Base-by-base conservation (phyloP, 2,888 invertebrate genomes). In the Chesias legatella region DNA sequence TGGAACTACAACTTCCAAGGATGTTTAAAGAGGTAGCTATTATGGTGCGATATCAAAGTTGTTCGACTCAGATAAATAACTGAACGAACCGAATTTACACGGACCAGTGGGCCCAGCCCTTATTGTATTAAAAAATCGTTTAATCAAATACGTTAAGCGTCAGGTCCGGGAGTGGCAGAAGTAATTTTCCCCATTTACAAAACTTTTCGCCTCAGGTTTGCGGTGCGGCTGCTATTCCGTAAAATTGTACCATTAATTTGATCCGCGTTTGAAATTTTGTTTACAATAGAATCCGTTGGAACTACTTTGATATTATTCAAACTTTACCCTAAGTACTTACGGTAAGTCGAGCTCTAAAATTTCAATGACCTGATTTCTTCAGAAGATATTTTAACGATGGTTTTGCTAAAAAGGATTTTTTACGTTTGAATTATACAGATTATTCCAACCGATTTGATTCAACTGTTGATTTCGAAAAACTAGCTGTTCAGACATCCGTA, bases 241-340 rank as follows among this genome's bases (percentile, higher is more conserved):
- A 50, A 60, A 64, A 61, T 56, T 54, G 39, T 53, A 31, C 36
- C 50, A 47, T 51, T 55, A 62, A 60, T 60, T 50, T 53, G 48
- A 53, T 56, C 51, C 51, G 39, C 55, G 56, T 63, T 58, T 56
- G 52, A 51, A 58, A 61, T 56, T 61, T 54, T 56, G 51, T 60
- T 59, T 55, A 53, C 55, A 50, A 42, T 46, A 22, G 45, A 58
- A 60, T 38, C 55, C 48, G 53, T 46, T 52, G 34, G 36, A 57
- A 56, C 43, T 50, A 48, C 32, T 53, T 42, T 33, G 43, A 45
- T 43, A 33, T 55, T 52, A 56, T 39, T 42, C 41, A 28, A 39
- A 45, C 32, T 44, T 33, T 28, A 21, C 25, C 6, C 33, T 40
- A 11, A 34, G 36, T 30, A 39, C 37, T 50, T 27, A 17, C 30